Evolutionary conservation across 2,113 vertebrate species (phyloP).

Genomic region (Colistium nudipinnis): DNA sequence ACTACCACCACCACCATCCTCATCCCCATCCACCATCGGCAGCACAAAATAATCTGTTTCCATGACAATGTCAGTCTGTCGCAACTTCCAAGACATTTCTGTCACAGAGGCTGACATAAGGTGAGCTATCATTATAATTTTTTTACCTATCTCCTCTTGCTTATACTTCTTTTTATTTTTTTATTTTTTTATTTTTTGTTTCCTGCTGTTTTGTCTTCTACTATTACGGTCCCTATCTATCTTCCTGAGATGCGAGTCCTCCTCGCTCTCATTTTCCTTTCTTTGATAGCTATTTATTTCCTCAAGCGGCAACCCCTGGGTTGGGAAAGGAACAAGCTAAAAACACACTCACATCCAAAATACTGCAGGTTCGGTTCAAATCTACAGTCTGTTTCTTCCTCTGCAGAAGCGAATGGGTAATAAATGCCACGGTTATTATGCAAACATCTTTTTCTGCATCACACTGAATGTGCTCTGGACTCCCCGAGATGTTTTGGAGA

Average conservation of each 20-base stretch:
- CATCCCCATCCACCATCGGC: constrained; percentile 43
- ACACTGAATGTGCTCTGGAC: constrained; percentile 19
- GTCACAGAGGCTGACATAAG: constrained; percentile 62
- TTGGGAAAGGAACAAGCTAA: constrained; percentile 42
- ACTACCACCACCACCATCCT: no score
- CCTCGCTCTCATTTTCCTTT: constrained; percentile 35
- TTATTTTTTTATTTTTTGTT: constrained; percentile 40
- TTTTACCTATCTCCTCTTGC: constrained; percentile 14
- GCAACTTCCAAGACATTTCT: constrained; percentile 70
- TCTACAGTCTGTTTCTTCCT: constrained; percentile 19
- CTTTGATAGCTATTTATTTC: constrained; percentile 65
- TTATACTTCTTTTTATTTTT: constrained; percentile 37
- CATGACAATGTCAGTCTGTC: constrained; percentile 71
- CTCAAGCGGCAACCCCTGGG: constrained; percentile 35
- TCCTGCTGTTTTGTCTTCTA: constrained; percentile 47
- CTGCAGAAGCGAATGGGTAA: constrained; percentile 36
- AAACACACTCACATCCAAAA: constrained; percentile 31
- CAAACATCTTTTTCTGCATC: constrained; percentile 37
- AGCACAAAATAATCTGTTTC: constrained; percentile 72
- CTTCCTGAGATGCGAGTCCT: constrained; percentile 27
- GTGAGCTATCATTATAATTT: constrained; percentile 61
- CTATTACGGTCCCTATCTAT: constrained; percentile 49
- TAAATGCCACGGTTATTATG: constrained; percentile 40
- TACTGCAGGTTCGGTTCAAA: constrained; percentile 34
- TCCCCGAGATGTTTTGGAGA: constrained; percentile 45